A percentile compares a stretch with the other conserved stretches of the same genome.
phyloP scores from a whole-genome alignment of 2,113 vertebrate genomes.

The Pteronura brasiliensis region DNA sequence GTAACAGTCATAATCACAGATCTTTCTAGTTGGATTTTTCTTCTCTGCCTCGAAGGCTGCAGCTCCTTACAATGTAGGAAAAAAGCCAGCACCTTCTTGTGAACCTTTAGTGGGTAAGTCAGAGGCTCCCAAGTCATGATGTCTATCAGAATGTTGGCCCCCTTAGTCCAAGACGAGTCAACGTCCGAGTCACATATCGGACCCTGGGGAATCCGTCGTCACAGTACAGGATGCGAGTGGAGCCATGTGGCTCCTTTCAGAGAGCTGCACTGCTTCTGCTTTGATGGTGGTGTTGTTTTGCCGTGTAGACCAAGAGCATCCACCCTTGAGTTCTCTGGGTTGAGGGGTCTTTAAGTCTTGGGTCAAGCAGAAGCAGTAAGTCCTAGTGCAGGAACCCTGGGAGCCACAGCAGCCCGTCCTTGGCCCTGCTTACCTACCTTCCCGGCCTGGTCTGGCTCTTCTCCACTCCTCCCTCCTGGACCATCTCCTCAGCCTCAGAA shows the following conservation, averaged over 20 bases:
- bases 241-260: neutral
- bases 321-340: too few relatives aligned
- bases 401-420: rapidly evolving
- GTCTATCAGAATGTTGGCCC: constrained; percentile 25
- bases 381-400: neutral
- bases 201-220: neutral
- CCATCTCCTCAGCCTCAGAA: neutral
- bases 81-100: neutral
- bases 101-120: neutral
- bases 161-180: neutral
- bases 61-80: neutral
- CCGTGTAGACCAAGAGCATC: neutral
- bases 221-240: neutral
- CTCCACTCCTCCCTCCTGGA: neutral
- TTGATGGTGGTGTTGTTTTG: neutral
- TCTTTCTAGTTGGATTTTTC: neutral
- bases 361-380: neutral
- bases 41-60: neutral
- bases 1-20: neutral
- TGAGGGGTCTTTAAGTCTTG: neutral
- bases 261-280: neutral
- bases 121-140: neutral
- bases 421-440: rapidly evolving
- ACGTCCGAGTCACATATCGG: neutral
- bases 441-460: neutral